A percentile compares a stretch with the other conserved stretches of the same genome.
phyloP scores from a whole-genome alignment of 1,140 invertebrate genomes.

The Cecropterus lyciades region DNA sequence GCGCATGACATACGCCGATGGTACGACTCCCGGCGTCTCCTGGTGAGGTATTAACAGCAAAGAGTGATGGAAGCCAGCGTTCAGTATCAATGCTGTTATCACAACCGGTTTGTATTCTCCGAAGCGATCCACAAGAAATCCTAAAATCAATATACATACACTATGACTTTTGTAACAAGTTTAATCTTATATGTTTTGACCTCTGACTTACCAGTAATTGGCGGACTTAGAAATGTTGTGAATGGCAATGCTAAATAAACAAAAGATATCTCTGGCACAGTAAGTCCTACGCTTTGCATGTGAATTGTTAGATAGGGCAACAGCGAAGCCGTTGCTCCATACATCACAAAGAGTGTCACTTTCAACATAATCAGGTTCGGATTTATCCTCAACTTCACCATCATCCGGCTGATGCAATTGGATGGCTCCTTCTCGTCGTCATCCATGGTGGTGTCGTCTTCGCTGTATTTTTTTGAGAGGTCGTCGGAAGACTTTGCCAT shows the following conservation, averaged over 20 bases:
- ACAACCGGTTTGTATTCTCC: slow-evolving; percentile 92
- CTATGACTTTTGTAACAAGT: slow-evolving; percentile 16
- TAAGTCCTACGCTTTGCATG: slow-evolving; percentile 94
- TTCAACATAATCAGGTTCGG: slow-evolving; percentile 91
- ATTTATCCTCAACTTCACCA: slow-evolving; percentile 85
- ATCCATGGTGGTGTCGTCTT: slow-evolving; percentile 69
- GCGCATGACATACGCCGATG: slow-evolving; percentile 89
- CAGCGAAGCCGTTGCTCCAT: slow-evolving; percentile 91
- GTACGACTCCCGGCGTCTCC: slow-evolving; percentile 89
- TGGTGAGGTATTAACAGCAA: slow-evolving; percentile 89
- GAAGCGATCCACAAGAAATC: slow-evolving; percentile 92
- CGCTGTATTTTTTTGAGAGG: slow-evolving; percentile 68
- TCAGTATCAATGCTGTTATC: slow-evolving; percentile 89
- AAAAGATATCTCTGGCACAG: slow-evolving; percentile 92
- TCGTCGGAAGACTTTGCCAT: slow-evolving; percentile 70
- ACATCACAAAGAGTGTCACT: slow-evolving; percentile 91
- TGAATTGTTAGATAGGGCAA: slow-evolving; percentile 94
- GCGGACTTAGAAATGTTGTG: slow-evolving; percentile 91
- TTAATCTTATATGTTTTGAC: slow-evolving; percentile 3
- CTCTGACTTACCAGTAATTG: slow-evolving; percentile 88
- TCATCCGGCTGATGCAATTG: slow-evolving; percentile 56
- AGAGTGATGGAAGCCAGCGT: slow-evolving; percentile 89
- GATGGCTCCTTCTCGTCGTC: slow-evolving; percentile 62
- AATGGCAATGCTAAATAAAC: slow-evolving; percentile 93
- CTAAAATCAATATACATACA: slow-evolving; percentile 75